Base-by-base conservation (phyloP, 2,888 invertebrate genomes). In the Pristionchus exspectatus region DNA sequence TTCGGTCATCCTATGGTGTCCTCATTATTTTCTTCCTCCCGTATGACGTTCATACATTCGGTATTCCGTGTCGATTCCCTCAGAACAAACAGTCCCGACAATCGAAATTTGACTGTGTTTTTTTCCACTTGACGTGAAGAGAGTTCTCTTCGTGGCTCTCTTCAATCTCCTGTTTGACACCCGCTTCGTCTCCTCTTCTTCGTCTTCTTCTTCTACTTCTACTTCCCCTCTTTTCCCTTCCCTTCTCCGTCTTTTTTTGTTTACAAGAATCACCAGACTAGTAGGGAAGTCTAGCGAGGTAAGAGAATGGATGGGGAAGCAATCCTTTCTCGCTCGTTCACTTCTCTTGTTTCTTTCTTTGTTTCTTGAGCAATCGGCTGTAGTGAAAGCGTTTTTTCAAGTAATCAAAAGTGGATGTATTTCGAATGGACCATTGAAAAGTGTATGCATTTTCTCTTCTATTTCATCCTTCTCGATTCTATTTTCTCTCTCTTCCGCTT, bases 181-280 rank as follows among this genome's bases (percentile, higher is more conserved):
- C 66, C 85, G 63, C 59, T 59, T 85, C 38, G 21, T 59, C 59
- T 24, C 24, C 85, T 85, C 21, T 24, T 85, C 38, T n/a, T 59
- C 59, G 12, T 63, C 85, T 85, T 85, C 63, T 63, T n/a, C 85
- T 85, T 56, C 63, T 83, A 44, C 83, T 83, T 83, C 83, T 83
- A 44, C 44, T 50, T 50, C n/a, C 38, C 50, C 54, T 24, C 50
- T 24, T 63, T 59, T 63, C 27, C 56, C 85, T 85, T 85, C 85
- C 38, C 50, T 16, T 85, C n/a, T 21, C 21, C 63, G 24, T 56
- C 85, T 63, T 81, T 81, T n/a, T 27, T 81, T 81, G 81, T 81
- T 81, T 81, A 81, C 81, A 81, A 54, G 81, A 81, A 81, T 81
- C 77, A 77, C 77, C 44, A 38, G 81, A 81, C 81, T 50, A 81